These are phyloP conservation scores for Meleagris gallopavo DNA, from an alignment of 2,113 vertebrate species.

Conservation along the genomic window DNA sequence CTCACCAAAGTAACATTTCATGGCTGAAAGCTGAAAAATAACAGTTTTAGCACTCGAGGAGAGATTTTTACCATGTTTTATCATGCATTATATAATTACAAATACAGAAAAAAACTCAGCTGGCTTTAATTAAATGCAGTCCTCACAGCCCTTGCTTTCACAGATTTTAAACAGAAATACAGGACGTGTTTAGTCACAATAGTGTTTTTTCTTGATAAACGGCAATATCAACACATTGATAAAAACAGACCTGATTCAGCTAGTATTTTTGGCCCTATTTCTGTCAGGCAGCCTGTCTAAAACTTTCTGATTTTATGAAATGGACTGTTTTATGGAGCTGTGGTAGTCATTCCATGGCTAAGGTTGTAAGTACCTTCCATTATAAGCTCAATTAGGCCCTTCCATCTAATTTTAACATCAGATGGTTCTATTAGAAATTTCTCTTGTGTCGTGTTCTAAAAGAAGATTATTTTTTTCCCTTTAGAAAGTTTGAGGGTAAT, in stretches of 20 bases:
- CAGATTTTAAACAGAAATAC: not conserved
- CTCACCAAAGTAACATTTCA: not conserved
- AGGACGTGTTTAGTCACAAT: not conserved
- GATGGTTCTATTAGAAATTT: conserved; percentile 52
- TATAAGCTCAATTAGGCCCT: conserved; percentile 45
- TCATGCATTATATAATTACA: not conserved
- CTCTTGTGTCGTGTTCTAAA: conserved; percentile 29
- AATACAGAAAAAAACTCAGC: not conserved
- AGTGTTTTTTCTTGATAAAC: not conserved
- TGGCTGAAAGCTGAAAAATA: not conserved
- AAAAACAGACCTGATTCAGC: not conserved
- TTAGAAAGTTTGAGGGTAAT: conserved; percentile 57
- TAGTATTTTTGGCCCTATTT: not conserved
- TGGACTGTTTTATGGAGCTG: not conserved
- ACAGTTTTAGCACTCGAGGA: not conserved
- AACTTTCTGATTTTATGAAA: conserved; percentile 27
- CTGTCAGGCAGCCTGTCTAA: not conserved
- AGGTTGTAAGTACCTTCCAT: conserved; percentile 51
- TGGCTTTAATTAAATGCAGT: not conserved
- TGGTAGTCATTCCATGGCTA: conserved; percentile 6
- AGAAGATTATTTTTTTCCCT: not conserved
- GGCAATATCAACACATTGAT: not conserved
- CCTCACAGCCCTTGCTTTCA: not conserved
- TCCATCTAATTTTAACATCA: conserved; percentile 53
- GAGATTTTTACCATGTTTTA: not conserved